Evolutionary conservation across 2,797 vertebrate genomes (phyloP).

Genomic region (Argya squamiceps): DNA sequence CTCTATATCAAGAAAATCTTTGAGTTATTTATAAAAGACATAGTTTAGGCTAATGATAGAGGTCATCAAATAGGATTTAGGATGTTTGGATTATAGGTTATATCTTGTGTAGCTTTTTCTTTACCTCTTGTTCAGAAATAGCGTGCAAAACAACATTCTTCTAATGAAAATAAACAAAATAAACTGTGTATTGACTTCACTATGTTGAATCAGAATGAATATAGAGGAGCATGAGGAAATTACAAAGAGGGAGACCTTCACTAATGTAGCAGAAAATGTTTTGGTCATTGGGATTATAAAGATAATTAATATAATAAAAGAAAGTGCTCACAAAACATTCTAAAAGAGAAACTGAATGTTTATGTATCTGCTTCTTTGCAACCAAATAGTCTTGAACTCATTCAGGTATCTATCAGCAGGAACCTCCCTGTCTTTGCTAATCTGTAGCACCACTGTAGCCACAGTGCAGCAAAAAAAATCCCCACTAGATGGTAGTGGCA

Average conservation of each 20-base stretch:
- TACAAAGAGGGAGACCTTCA: neutral
- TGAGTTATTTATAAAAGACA: neutral
- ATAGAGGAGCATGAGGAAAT: neutral
- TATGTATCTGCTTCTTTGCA: neutral
- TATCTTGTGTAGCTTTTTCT: neutral
- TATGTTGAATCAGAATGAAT: neutral
- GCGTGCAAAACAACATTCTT: neutral
- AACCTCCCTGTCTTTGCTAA: neutral
- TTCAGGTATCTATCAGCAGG: neutral
- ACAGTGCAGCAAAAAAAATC: neutral
- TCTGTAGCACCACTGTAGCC: neutral
- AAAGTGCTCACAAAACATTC: neutral
- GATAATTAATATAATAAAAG: neutral
- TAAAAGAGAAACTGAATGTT: neutral
- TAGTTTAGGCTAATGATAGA: neutral
- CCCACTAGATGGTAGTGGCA: slow-evolving; percentile 30
- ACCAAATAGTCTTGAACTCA: neutral
- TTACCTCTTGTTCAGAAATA: neutral
- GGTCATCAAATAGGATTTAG: neutral
- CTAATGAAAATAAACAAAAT: neutral
- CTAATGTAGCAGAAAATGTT: neutral
- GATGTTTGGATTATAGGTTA: neutral
- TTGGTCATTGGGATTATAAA: neutral
- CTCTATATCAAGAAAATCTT: neutral
- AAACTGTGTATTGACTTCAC: neutral